Conservation (phyloP, 2,113 vertebrate species). For the Todiramphus saurophagus region DNA sequence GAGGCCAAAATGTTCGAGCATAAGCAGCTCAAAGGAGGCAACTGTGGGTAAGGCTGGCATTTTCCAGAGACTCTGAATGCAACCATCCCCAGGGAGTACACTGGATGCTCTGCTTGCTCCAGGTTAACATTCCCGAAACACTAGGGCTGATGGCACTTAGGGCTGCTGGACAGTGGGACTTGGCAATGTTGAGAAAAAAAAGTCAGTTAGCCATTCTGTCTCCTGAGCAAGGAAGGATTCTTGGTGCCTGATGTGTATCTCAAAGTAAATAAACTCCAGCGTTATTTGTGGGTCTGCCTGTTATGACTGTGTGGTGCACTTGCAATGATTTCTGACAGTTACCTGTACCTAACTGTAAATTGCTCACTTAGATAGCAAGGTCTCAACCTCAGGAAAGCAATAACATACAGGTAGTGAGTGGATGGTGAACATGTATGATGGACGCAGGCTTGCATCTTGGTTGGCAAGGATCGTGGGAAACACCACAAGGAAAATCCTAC, state of each 20-base stretch:
- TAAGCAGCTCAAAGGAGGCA: background rate
- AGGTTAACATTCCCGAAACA: background rate
- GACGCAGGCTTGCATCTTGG: background rate
- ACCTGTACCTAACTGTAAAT: background rate
- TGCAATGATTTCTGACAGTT: background rate
- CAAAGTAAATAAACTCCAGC: background rate
- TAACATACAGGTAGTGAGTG: accelerated
- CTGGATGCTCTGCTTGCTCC: background rate
- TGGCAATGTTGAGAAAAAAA: background rate
- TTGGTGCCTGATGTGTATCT: background rate
- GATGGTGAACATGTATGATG: background rate
- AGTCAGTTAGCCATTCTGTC: background rate
- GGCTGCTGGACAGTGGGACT: background rate
- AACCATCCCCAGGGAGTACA: background rate
- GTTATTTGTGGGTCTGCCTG: background rate
- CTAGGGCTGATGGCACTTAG: background rate
- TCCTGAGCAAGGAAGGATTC: background rate
- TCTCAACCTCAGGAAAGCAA: background rate
- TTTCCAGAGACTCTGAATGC: background rate
- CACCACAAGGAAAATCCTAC: background rate
- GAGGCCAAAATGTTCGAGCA: conserved; percentile 11
- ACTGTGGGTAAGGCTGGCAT: background rate
- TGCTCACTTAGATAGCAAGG: background rate
- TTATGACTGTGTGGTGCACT: background rate
- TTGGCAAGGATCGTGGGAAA: background rate